These are phyloP conservation scores for Ectropis grisescens DNA, from an alignment of 1,140 invertebrate genomes.

Conservation along the genomic window DNA sequence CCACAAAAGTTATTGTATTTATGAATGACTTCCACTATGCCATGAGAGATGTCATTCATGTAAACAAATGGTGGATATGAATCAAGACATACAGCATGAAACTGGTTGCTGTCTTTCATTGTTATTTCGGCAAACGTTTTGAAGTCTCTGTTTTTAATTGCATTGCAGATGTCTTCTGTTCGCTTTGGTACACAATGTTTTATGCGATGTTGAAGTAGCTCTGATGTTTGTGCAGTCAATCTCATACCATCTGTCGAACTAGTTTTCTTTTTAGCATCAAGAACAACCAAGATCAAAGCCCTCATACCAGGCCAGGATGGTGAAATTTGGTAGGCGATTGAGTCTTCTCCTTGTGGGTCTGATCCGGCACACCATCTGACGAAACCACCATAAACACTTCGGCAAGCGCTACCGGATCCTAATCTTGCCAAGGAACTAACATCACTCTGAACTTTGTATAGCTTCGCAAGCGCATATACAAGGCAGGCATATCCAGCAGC, in stretches of 20 bases:
- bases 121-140: constrained; percentile 91
- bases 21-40: constrained; percentile 87
- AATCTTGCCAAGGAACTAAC: constrained; percentile 86
- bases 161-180: constrained; percentile 78
- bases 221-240: constrained; percentile 83
- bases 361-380: constrained; percentile 87
- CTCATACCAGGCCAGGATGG: constrained; percentile 91
- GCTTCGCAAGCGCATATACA: constrained; percentile 80
- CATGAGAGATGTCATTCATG: constrained; percentile 89
- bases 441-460: constrained; percentile 85
- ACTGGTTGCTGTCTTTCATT: constrained; percentile 98
- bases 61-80: constrained; percentile 95
- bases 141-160: constrained; percentile 89
- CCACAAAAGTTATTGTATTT: constrained; percentile 80
- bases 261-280: constrained; percentile 87
- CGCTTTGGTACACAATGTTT: constrained; percentile 80
- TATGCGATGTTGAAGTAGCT: constrained; percentile 83
- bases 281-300: constrained; percentile 92
- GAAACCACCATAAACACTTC: constrained; percentile 95
- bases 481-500: constrained; percentile 97
- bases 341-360: constrained; percentile 82
- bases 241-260: constrained; percentile 96
- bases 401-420: constrained; percentile 97
- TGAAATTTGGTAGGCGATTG: constrained; percentile 83
- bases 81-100: constrained; percentile 95